Percentiles rank a stretch among this genome's conserved stretches.
These are phyloP conservation scores for Parazoanthus atlanticus DNA, from an alignment of 92 coral and sea anemone genomes.

Conservation along the genomic window DNA sequence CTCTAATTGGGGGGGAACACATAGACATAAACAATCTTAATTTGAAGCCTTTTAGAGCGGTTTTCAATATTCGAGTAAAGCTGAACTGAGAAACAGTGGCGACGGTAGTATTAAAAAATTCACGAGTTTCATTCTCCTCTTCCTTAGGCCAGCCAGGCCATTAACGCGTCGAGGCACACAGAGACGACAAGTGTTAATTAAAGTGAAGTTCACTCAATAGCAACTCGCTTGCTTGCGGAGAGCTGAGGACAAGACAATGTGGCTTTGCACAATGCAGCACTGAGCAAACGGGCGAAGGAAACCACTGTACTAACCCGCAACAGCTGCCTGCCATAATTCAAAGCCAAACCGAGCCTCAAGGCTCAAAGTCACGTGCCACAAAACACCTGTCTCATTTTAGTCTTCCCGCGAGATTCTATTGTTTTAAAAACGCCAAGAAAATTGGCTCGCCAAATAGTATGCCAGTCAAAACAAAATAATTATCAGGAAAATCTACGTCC, in stretches of 20 bases:
- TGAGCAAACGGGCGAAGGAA: neutral
- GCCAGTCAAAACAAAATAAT: conserved; percentile 40
- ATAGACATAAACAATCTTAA: neutral
- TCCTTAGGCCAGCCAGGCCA: neutral
- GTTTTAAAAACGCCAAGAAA: neutral
- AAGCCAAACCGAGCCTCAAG: neutral
- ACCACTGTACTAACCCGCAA: neutral
- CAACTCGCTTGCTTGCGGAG: conserved; percentile 22
- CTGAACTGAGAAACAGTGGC: neutral
- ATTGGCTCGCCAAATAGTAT: neutral
- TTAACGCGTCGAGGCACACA: neutral
- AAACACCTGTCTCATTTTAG: conserved; percentile 20
- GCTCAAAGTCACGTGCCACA: conserved; percentile 8
- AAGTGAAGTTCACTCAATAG: conserved; percentile 1
- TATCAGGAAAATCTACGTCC: conserved; percentile 2
- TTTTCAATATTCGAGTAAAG: neutral
- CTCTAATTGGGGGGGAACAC: neutral
- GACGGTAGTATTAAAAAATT: conserved; percentile 31
- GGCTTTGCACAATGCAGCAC: conserved; percentile 15
- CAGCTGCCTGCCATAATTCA: conserved; percentile 3
- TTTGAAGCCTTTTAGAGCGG: conserved; percentile 6
- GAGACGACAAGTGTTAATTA: conserved; percentile 22
- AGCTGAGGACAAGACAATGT: conserved; percentile 1
- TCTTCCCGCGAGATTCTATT: conserved; percentile 29
- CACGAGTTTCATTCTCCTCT: neutral